Evolutionary conservation across 1,140 invertebrate species (phyloP).

Genomic region (Hyles euphorbiae): DNA sequence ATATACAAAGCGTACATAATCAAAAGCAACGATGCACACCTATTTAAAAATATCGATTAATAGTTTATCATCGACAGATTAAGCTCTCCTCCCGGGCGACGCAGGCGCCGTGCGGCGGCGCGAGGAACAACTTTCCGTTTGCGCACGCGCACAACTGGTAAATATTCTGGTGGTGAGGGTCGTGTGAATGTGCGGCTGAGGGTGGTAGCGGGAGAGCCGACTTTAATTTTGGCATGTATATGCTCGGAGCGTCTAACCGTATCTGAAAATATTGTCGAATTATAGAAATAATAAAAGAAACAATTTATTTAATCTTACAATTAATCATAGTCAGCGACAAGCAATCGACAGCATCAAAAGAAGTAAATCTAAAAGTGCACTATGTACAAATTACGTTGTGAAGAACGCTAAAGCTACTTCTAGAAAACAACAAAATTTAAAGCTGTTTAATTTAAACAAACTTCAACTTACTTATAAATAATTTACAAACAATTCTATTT

Average conservation of each 20-base stretch:
- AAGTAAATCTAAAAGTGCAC: too few species aligned
- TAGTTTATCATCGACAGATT: slow-evolving; percentile 71
- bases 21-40: neutral
- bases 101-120: slow-evolving; percentile 88
- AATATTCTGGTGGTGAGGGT: slow-evolving; percentile 79
- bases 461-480: too few species aligned
- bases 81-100: slow-evolving; percentile 73
- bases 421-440: too few species aligned
- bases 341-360: too few species aligned
- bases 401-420: too few species aligned
- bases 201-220: slow-evolving; percentile 76
- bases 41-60: neutral
- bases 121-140: slow-evolving; percentile 92
- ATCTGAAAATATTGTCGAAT: slow-evolving; percentile 70
- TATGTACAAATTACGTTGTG: too few species aligned
- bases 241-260: slow-evolving; percentile 77
- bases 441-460: too few species aligned
- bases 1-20: neutral
- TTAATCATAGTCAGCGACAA: too few species aligned
- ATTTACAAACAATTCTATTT: too few species aligned
- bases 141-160: slow-evolving; percentile 94
- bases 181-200: slow-evolving; percentile 58
- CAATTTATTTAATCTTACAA: too few species aligned
- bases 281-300: too few species aligned
- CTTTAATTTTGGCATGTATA: slow-evolving; percentile 84